phyloP scores from a whole-genome alignment of 2,797 vertebrate genomes.

The Botia almorhae region DNA sequence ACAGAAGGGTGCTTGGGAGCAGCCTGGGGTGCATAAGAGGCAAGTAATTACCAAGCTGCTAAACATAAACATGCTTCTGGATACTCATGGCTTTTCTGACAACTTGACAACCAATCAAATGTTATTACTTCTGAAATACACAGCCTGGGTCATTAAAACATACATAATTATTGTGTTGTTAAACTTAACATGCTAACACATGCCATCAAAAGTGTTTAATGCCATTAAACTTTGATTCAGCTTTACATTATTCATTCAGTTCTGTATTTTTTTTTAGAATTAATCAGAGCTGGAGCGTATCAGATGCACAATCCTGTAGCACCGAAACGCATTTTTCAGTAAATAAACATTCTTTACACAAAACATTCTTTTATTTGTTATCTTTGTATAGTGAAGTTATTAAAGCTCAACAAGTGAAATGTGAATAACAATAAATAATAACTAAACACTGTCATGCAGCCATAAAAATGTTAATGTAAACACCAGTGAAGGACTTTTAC shows the following conservation, averaged over 20 bases:
- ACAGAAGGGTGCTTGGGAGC: conserved; percentile 68
- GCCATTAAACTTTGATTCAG: not conserved
- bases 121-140: not conserved
- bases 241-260: not conserved
- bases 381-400: too few species aligned
- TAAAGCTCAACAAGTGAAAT: too few species aligned
- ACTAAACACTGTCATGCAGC: too few species aligned
- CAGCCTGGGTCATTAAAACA: not conserved
- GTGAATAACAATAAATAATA: too few species aligned
- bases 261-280: not conserved
- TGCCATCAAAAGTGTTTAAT: too few species aligned
- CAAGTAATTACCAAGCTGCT: not conserved
- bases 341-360: not conserved
- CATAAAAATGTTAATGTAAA: too few species aligned
- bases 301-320: not conserved
- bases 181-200: not conserved
- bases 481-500: not conserved
- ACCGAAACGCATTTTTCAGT: too few species aligned
- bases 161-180: not conserved
- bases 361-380: too few species aligned
- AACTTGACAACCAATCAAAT: not conserved
- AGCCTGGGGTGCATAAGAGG: conserved; percentile 69
- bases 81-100: not conserved
- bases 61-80: not conserved
- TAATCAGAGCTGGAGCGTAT: not conserved